Base-by-base conservation (phyloP, 2,113 vertebrate species). In the Pluvialis apricaria region DNA sequence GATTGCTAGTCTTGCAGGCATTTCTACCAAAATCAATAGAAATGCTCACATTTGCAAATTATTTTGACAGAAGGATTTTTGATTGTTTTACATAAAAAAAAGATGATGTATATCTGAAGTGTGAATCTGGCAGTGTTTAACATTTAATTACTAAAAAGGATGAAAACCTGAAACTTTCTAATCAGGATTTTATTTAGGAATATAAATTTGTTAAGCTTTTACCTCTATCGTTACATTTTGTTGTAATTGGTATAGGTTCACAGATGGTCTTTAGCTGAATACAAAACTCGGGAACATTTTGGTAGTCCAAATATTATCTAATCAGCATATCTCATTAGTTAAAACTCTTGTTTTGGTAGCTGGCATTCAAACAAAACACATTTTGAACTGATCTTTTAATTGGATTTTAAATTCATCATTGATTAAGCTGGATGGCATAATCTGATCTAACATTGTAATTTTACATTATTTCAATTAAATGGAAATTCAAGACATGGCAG, bases 221-320 rank as follows among this genome's bases (percentile, higher is more conserved):
- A 64, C 29, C 47, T 82, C 21, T 73, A 7, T 47, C 42, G 47
- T 7, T 85, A 52, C 16, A 40, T 73, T 90, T 51, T 76, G 2
- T 58, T 88, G 54, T 38, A 90, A 73, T 36, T 86, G 31, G 32
- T 45, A 15, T 34, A 68, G 20, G 22, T 77, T 81, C 64, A 73
- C 85, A 85, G 61, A 90, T 82, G 73, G 73, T 79, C 71, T 92
- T 87, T 17, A 77, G 58, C 51, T 61, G 34, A 82, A 94, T 42
- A 77, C 22, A 92, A 90, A 88, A 49, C 26, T 72, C 69, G 8
- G 5, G 52, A 88, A 52, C 4, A 60, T 86, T 95, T 93, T 44
- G 9, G 4, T 86, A 86, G 80, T 77, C 72, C 75, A 92, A 86
- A 90, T 94, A 95, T 88, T 96, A 90, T 34, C 80, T 88, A 52